Evolutionary conservation across 53 echinoderm and acorn worm species (phyloP).

Genomic region (Glandiceps talaboti): DNA sequence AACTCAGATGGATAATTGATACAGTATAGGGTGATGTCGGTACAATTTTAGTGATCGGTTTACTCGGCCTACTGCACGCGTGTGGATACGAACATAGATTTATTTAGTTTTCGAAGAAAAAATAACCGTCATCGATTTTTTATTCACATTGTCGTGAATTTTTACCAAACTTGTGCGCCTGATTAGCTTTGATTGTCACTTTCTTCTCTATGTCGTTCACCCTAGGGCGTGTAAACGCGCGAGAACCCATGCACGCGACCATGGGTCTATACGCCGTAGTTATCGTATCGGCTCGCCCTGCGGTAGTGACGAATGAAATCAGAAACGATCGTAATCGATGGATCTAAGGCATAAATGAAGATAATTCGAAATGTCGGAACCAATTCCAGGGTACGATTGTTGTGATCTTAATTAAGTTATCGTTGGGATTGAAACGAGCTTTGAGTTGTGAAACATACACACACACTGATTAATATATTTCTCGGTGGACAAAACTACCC

Average conservation of each 20-base stretch:
- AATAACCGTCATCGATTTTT: no score
- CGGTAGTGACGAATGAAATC: no score
- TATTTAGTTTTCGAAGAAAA: no score
- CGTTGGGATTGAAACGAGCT: neutral
- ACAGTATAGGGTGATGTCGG: neutral
- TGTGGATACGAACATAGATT: neutral
- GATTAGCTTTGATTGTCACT: neutral
- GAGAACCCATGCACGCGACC: neutral
- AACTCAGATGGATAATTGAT: neutral
- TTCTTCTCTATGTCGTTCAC: neutral
- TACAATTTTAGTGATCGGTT: neutral
- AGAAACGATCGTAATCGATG: neutral
- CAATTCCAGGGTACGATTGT: neutral
- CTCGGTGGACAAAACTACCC: neutral
- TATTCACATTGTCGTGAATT: no score
- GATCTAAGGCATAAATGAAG: neutral
- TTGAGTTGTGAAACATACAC: neutral
- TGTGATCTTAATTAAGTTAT: neutral
- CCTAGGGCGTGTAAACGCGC: neutral
- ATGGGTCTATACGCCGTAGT: no score
- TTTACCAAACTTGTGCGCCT: neutral
- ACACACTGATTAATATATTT: neutral
- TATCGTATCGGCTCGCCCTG: no score
- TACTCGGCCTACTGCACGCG: neutral
- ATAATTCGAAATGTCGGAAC: neutral